phyloP scores from a whole-genome alignment of 2,113 vertebrate genomes.

The Ifrita kowaldi region DNA sequence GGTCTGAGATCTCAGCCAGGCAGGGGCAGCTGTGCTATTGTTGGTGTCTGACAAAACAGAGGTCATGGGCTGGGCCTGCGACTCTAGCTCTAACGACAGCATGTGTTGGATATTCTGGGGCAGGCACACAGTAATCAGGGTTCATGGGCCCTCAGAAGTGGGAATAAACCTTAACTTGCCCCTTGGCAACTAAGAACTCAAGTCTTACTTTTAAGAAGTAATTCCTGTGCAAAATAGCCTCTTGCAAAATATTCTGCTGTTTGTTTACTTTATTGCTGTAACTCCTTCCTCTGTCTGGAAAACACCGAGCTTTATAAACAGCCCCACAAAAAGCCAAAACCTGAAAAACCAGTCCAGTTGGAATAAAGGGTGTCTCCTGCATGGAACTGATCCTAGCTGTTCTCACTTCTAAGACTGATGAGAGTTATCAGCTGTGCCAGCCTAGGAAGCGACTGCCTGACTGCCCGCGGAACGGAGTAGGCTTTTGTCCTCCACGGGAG shows the following conservation, averaged over 20 bases:
- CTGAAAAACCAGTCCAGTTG: not conserved
- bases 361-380: not conserved
- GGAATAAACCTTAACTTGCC: not conserved
- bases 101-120: not conserved
- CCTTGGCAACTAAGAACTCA: not conserved
- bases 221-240: not conserved
- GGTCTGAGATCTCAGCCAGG: slow-evolving; percentile 72
- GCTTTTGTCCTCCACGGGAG: not conserved
- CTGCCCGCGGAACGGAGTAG: not conserved
- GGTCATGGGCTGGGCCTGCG: slow-evolving; percentile 32
- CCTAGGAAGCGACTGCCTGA: not conserved
- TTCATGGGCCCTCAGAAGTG: not conserved
- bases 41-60: slow-evolving; percentile 43
- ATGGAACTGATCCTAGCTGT: not conserved
- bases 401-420: not conserved
- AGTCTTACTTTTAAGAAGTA: not conserved
- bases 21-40: slow-evolving; percentile 73
- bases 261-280: not conserved
- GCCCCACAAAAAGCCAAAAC: not conserved
- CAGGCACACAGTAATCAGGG: not conserved
- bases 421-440: not conserved
- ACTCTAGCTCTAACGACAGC: not conserved
- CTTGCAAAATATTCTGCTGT: not conserved
- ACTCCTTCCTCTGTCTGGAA: not conserved
- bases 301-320: not conserved